A percentile compares a stretch with the other conserved stretches of the same genome.
phyloP scores from a whole-genome alignment of 2,797 vertebrate genomes.

The Gallinago stenura region DNA sequence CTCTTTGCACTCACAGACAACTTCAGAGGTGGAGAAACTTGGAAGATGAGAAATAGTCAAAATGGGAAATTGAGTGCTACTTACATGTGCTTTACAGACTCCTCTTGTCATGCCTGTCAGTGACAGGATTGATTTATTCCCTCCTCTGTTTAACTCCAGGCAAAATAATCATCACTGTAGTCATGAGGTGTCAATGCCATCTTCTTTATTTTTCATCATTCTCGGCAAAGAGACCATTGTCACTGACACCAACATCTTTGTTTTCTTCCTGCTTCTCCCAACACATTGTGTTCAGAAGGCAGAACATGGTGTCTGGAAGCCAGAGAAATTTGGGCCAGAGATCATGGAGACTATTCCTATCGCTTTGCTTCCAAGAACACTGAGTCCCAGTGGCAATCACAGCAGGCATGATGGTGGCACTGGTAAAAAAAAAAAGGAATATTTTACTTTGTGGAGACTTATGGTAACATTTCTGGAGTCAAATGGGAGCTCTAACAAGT shows the following conservation, averaged over 20 bases:
- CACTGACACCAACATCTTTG: neutral
- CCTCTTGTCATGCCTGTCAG: slow-evolving; percentile 9
- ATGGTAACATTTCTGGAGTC: neutral
- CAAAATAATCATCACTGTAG: neutral
- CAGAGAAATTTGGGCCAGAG: neutral
- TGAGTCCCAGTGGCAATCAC: neutral
- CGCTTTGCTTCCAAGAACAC: neutral
- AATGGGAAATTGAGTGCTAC: slow-evolving; percentile 6
- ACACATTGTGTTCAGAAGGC: neutral
- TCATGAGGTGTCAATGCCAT: slow-evolving; percentile 26
- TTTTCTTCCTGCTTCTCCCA: neutral
- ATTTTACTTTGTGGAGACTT: neutral
- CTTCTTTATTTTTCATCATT: slow-evolving; percentile 11
- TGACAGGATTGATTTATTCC: slow-evolving; percentile 35
- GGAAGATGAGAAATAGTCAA: slow-evolving; percentile 22
- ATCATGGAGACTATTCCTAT: neutral
- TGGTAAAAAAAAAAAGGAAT: neutral
- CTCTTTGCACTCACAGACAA: neutral
- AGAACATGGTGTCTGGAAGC: neutral
- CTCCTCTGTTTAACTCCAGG: slow-evolving; percentile 21
- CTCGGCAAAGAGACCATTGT: neutral
- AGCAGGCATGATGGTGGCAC: neutral
- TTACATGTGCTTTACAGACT: neutral
- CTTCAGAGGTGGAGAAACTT: neutral
- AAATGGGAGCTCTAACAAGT: neutral